A percentile compares a stretch with the other conserved stretches of the same genome.
phyloP scores from a whole-genome alignment of 2,888 invertebrate genomes.

The Amblyjoppa proteus region DNA sequence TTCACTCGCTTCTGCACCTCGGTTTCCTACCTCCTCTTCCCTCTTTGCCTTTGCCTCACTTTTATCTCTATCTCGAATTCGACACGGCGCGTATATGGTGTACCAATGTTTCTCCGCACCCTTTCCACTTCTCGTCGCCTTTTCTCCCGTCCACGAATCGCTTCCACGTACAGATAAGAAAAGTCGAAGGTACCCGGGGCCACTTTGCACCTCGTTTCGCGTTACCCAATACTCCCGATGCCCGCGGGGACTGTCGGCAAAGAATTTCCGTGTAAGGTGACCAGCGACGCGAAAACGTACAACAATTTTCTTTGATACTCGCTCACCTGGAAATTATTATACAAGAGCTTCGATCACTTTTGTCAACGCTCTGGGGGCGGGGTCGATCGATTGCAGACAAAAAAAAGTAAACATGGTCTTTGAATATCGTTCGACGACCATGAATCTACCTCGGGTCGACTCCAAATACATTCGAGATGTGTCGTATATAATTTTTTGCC shows the following conservation, averaged over 20 bases:
- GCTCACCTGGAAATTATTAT: not conserved
- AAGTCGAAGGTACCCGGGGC: constrained; percentile 52
- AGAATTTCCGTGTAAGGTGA: constrained; percentile 52
- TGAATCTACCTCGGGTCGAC: no score
- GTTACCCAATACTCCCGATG: constrained; percentile 47
- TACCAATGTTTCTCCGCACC: constrained; percentile 14
- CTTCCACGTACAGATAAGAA: constrained; percentile 58
- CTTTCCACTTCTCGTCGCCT: constrained; percentile 28
- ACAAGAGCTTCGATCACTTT: not conserved
- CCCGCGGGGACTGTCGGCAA: constrained; percentile 34
- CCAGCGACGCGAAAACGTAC: not conserved
- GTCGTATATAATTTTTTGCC: no score
- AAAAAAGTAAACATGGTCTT: no score
- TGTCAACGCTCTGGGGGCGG: not conserved
- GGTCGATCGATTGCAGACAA: no score
- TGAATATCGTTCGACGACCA: no score
- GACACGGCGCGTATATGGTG: constrained; percentile 29
- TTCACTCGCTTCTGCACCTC: constrained; percentile 50
- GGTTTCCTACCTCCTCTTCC: not conserved
- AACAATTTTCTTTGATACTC: constrained; percentile 16
- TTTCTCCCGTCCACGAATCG: constrained; percentile 36
- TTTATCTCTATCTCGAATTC: constrained; percentile 60
- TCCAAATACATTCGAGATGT: no score
- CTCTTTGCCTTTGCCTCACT: constrained; percentile 49
- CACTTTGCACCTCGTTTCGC: constrained; percentile 67